A percentile compares a stretch with the other conserved stretches of the same genome.
These are phyloP conservation scores for Oscheius sp. DNA, from an alignment of 2,888 invertebrate species.

Conservation along the genomic window DNA sequence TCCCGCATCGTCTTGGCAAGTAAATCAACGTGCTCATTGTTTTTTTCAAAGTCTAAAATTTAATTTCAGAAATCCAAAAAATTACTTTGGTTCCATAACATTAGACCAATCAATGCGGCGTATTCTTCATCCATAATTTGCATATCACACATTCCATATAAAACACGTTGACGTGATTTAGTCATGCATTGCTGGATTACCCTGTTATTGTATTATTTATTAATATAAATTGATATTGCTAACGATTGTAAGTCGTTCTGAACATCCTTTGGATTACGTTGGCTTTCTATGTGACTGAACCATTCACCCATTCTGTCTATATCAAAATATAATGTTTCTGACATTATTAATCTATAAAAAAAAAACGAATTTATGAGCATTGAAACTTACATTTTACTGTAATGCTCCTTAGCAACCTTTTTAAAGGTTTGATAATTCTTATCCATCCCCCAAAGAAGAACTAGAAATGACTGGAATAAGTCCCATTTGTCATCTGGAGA, in stretches of 20 bases:
- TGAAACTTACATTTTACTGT: neutral
- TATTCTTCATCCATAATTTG: slow-evolving; percentile 20
- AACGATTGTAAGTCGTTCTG: slow-evolving; percentile 2
- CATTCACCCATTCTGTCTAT: neutral
- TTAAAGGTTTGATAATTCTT: slow-evolving; percentile 18
- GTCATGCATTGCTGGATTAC: neutral
- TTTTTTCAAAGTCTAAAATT: slow-evolving; percentile 17
- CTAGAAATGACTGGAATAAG: slow-evolving; percentile 12
- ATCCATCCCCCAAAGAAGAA: slow-evolving; percentile 23
- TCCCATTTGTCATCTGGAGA: slow-evolving; percentile 9
- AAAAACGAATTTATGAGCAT: neutral
- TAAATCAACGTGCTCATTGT: slow-evolving; percentile 3
- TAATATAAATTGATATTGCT: too few relatives aligned
- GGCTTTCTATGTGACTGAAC: neutral
- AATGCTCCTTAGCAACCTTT: slow-evolving; percentile 8
- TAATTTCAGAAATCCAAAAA: neutral
- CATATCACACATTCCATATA: slow-evolving; percentile 13
- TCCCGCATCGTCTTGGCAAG: slow-evolving; percentile 2
- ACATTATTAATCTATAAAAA: slow-evolving; percentile 3
- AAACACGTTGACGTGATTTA: slow-evolving; percentile 3
- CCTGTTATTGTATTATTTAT: too few relatives aligned
- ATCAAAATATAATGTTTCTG: slow-evolving; percentile 18
- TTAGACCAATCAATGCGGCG: slow-evolving; percentile 5
- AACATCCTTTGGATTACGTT: neutral
- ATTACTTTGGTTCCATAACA: slow-evolving; percentile 24